Conservation (phyloP, 2,113 vertebrate genomes). For the Nerophis ophidion region DNA sequence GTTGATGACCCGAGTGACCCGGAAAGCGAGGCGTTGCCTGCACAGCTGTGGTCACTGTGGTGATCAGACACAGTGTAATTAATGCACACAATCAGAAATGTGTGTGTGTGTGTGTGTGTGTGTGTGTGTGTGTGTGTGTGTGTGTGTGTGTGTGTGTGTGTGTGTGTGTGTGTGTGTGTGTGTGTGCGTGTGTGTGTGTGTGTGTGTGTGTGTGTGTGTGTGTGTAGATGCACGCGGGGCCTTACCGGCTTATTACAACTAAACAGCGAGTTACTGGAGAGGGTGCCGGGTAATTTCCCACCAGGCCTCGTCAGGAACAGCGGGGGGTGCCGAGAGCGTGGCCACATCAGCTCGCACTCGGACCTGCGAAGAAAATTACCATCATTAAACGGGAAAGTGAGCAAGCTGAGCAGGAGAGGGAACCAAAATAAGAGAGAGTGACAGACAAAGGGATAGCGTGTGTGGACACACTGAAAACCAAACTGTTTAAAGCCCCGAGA, state of each 20-base stretch:
- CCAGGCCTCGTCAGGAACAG: slow-evolving; percentile 74
- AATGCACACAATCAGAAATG: slow-evolving; percentile 65
- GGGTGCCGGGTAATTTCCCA: slow-evolving; percentile 72
- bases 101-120: slow-evolving; percentile 35
- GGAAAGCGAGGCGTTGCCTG: slow-evolving; percentile 59
- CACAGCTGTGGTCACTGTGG: slow-evolving; percentile 68
- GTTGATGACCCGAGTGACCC: slow-evolving; percentile 63
- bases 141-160: slow-evolving; percentile 13
- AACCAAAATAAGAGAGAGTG: slow-evolving; percentile 39
- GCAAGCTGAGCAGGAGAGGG: slow-evolving; percentile 44
- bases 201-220: slow-evolving; percentile 3
- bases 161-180: slow-evolving; percentile 13
- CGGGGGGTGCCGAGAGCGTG: slow-evolving; percentile 57
- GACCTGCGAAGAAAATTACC: slow-evolving; percentile 72
- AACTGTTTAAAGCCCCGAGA: slow-evolving; percentile 24
- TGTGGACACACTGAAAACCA: slow-evolving; percentile 11
- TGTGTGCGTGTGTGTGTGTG: slow-evolving; percentile 12
- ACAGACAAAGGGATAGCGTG: slow-evolving; percentile 48
- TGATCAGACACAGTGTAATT: slow-evolving; percentile 68
- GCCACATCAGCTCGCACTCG: slow-evolving; percentile 71
- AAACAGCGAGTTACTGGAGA: slow-evolving; percentile 70
- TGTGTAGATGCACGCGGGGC: slow-evolving; percentile 42
- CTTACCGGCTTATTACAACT: slow-evolving; percentile 70
- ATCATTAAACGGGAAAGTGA: slow-evolving; percentile 64
- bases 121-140: slow-evolving; percentile 5